These are phyloP conservation scores for Phocides pigmalion DNA, from an alignment of 1,140 invertebrate genomes.

Conservation along the genomic window DNA sequence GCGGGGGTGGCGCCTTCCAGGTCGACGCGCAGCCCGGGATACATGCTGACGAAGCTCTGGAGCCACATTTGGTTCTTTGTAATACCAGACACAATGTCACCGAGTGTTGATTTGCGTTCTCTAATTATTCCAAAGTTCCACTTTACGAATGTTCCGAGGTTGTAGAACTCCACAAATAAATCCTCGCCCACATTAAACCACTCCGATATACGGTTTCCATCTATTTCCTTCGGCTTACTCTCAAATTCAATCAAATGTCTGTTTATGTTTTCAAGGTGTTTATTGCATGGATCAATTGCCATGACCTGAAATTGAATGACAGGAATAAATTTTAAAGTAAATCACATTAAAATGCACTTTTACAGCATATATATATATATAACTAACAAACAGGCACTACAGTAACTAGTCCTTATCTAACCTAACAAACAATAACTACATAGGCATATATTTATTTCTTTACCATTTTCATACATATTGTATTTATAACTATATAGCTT, in stretches of 20 bases:
- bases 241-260: constrained; percentile 37
- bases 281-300: constrained; percentile 35
- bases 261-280: constrained; percentile 35
- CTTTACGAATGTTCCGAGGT: constrained; percentile 24
- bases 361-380: no score
- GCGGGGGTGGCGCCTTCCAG: constrained; percentile 36
- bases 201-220: constrained; percentile 34
- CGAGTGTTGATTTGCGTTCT: constrained; percentile 4
- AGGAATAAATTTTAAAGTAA: no score
- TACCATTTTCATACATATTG: no score
- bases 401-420: no score
- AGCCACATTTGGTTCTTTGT: constrained; percentile 41
- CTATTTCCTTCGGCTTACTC: constrained; percentile 41
- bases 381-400: no score
- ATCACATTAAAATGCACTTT: no score
- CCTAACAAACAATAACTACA: no score
- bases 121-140: constrained; percentile 36
- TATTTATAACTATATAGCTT: no score
- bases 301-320: background rate
- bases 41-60: constrained; percentile 39
- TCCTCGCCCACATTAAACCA: constrained; percentile 43
- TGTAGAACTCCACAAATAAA: constrained; percentile 38
- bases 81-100: constrained; percentile 30
- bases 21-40: constrained; percentile 41
- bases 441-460: no score